Conservation (phyloP, 2,113 vertebrate species). For the Paradoxurus hermaphroditus region DNA sequence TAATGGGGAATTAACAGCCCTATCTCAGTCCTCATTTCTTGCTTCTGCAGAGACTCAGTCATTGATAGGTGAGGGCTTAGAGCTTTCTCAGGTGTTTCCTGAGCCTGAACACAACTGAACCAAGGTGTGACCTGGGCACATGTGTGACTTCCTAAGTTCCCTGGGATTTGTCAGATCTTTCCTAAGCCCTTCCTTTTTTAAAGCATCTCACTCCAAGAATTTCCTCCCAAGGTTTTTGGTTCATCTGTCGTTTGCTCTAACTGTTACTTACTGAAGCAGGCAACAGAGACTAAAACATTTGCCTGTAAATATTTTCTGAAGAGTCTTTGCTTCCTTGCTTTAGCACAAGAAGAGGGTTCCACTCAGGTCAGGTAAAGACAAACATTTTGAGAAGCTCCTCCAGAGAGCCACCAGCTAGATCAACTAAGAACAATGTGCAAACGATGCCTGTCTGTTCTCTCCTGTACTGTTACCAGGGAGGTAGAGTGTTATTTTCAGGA, state of each 20-base stretch:
- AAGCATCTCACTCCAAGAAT: neutral
- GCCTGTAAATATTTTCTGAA: neutral
- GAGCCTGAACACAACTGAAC: neutral
- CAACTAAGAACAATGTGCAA: neutral
- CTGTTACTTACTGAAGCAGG: neutral
- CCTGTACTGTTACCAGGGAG: neutral
- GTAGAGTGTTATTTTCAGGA: neutral
- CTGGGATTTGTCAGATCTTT: neutral
- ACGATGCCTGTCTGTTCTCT: neutral
- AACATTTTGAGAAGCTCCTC: neutral
- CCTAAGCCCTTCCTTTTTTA: neutral
- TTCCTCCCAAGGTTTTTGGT: neutral
- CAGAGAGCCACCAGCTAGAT: neutral
- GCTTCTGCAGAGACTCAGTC: neutral
- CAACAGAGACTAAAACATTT: neutral
- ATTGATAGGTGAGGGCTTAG: neutral
- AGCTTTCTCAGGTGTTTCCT: neutral
- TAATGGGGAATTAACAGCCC: neutral
- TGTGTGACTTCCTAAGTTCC: neutral
- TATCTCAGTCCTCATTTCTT: neutral
- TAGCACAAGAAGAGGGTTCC: neutral
- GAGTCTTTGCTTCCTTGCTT: neutral
- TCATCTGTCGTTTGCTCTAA: neutral
- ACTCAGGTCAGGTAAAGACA: neutral
- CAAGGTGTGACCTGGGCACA: neutral